Evolutionary conservation across 2,113 vertebrate species (phyloP).

Genomic region (Paracanthobrama guichenoti): DNA sequence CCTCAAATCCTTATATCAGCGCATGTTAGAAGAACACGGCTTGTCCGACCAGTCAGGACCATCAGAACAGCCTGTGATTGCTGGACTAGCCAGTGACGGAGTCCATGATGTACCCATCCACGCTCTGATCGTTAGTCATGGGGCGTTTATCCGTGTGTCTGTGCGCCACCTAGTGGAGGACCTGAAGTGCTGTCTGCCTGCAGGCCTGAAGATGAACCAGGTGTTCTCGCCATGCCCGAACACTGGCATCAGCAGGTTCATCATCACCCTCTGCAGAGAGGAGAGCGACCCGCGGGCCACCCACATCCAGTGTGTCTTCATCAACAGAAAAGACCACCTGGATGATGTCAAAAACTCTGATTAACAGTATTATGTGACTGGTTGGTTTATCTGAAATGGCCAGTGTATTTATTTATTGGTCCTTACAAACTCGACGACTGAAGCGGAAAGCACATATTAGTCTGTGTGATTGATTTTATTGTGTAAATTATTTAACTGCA

Average conservation of each 20-base stretch:
- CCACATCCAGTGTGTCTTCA: conserved; percentile 77
- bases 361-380: conserved; percentile 41
- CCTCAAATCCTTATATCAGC: conserved; percentile 84
- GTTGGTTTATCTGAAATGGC: not conserved
- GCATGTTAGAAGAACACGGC: conserved; percentile 68
- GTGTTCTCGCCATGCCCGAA: conserved; percentile 86
- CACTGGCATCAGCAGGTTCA: conserved; percentile 89
- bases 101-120: conserved; percentile 67
- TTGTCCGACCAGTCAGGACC: conserved; percentile 42
- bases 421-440: not conserved
- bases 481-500: conserved; percentile 1
- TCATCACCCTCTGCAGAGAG: conserved; percentile 73
- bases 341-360: conserved; percentile 56
- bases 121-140: conserved; percentile 88
- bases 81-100: conserved; percentile 53
- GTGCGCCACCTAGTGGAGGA: conserved; percentile 85
- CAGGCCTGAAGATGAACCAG: conserved; percentile 74
- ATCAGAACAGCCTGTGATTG: conserved; percentile 33
- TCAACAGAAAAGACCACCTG: conserved; percentile 87
- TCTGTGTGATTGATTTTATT: conserved; percentile 15
- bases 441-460: not conserved
- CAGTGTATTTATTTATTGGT: not conserved
- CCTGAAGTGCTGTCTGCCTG: conserved; percentile 79
- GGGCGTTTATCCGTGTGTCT: conserved; percentile 88
- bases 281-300: conserved; percentile 65